Base-by-base conservation (phyloP, 2,888 invertebrate genomes). In the Galeruca laticollis region DNA sequence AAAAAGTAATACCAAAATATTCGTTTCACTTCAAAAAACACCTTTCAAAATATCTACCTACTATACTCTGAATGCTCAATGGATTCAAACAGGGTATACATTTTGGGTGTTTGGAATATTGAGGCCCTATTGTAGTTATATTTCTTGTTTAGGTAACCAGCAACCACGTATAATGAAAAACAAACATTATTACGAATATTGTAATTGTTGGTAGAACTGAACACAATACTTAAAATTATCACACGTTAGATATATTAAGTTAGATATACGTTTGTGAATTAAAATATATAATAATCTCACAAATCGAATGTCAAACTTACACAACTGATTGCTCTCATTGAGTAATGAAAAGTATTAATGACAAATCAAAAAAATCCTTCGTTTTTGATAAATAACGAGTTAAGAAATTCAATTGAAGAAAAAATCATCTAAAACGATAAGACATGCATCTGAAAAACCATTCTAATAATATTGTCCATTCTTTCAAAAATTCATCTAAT, bases 181-280 rank as follows among this genome's bases (percentile, higher is more conserved):
- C 10, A 15, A 47, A 47, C 15, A 47, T 47, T 47, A 47, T 18
- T 40, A 43, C n/a, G 6, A 13, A 43, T 13, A 43, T 43, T 43
- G 43, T 43, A n/a, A 43, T 43, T 43, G n/a, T 43, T 43, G 43
- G 43, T 43, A n/a, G 43, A 43, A 43, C 43, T 15, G 43, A 43
- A 43, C 43, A 43, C 43, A 43, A 43, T n/a, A 47, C 18, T 47
- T 47, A 18, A 47, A 47, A 47, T 15, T 47, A 47, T 15, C 18
- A 18, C 47, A 47, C 47, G 15, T 2, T 47, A 47, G 15, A 18
- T 47, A 47, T 47, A 47, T 40, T 1, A n/a, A 40, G 40, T 37
- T 37, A 37, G 13, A 37, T 13, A 37, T 37, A 3, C 13, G 10
- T 40, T 40, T 40, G 40, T 47, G 15, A 47, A 47, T 47, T 47